These are phyloP conservation scores for Drosophila siamana DNA, from an alignment of 2,888 invertebrate species.

Conservation along the genomic window DNA sequence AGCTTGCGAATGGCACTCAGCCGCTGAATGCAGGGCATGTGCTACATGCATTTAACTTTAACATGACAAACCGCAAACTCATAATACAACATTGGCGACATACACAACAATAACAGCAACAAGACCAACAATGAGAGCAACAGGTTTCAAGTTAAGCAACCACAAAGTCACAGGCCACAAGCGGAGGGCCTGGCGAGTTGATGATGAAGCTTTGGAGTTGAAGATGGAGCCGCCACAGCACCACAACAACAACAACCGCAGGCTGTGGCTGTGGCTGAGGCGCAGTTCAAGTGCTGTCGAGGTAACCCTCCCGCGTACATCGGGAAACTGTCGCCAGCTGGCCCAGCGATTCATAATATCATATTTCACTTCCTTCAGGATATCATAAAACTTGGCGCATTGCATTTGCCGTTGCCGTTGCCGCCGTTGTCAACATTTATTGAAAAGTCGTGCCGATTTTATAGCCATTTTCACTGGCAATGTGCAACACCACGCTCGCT, in stretches of 20 bases:
- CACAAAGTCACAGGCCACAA: conserved; percentile 59
- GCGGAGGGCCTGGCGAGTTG: conserved; percentile 22
- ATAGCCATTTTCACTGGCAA: conserved; percentile 77
- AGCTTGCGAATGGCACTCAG: conserved; percentile 77
- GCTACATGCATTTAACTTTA: conserved; percentile 81
- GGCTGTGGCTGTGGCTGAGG: conserved; percentile 27
- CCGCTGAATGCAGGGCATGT: conserved; percentile 79
- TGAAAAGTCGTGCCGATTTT: conserved; percentile 86
- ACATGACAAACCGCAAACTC: conserved; percentile 81
- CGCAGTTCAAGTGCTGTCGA: conserved; percentile 42
- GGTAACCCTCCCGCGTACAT: conserved; percentile 54
- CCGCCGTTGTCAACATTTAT: conserved; percentile 85
- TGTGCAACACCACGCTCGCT: conserved; percentile 26
- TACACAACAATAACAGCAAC: conserved; percentile 61
- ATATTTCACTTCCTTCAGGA: conserved; percentile 86
- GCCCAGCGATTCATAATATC: conserved; percentile 82
- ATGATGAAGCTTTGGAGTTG: conserved; percentile 38
- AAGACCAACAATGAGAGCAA: conserved; percentile 41
- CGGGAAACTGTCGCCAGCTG: conserved; percentile 77
- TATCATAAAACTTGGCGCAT: conserved; percentile 84
- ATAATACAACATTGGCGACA: conserved; percentile 72
- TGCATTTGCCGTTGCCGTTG: conserved; percentile 55
- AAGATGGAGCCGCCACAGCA: conserved; percentile 51
- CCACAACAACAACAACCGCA: conserved; percentile 23
- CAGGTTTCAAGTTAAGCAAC: conserved; percentile 71